These are phyloP conservation scores for Mamestra brassicae DNA, from an alignment of 2,888 invertebrate species.

Conservation along the genomic window DNA sequence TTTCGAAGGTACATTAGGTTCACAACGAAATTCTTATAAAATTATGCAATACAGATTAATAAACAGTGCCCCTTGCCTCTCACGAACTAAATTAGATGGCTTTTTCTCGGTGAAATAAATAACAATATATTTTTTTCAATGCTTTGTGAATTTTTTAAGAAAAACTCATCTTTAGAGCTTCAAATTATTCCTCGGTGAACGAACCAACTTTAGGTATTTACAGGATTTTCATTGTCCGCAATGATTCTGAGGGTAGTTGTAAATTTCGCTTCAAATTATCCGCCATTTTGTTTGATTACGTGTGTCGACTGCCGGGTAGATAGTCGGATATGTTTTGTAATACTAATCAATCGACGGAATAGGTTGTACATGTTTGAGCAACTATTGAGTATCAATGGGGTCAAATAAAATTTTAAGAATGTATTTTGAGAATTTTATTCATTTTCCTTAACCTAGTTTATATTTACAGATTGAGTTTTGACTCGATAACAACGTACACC, in stretches of 20 bases:
- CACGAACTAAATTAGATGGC: background rate
- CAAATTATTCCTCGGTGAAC: slow-evolving; percentile 55
- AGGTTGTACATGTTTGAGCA: slow-evolving; percentile 86
- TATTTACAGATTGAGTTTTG: slow-evolving; percentile 37
- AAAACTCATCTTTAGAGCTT: slow-evolving; percentile 22
- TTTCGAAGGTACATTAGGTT: background rate
- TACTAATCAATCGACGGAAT: slow-evolving; percentile 78
- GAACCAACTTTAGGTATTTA: slow-evolving; percentile 45
- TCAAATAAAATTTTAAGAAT: slow-evolving; percentile 90
- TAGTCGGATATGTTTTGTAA: slow-evolving; percentile 78
- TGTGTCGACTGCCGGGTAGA: slow-evolving; percentile 75
- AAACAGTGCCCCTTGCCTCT: slow-evolving; percentile 1
- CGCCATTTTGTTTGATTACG: slow-evolving; percentile 60
- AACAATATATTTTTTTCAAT: background rate
- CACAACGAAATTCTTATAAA: slow-evolving; percentile 26
- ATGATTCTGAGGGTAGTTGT: slow-evolving; percentile 74
- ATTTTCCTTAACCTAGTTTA: slow-evolving; percentile 38
- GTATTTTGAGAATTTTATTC: slow-evolving; percentile 65
- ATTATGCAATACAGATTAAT: slow-evolving; percentile 2
- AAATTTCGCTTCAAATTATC: slow-evolving; percentile 72
- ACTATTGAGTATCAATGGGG: slow-evolving; percentile 88
- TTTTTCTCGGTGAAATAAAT: background rate
- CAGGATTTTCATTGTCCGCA: slow-evolving; percentile 48
- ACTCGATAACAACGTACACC: slow-evolving; percentile 14
- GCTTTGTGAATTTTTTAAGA: background rate